These are phyloP conservation scores for Sebastes nivosus DNA, from an alignment of 2,797 vertebrate species.

Conservation along the genomic window DNA sequence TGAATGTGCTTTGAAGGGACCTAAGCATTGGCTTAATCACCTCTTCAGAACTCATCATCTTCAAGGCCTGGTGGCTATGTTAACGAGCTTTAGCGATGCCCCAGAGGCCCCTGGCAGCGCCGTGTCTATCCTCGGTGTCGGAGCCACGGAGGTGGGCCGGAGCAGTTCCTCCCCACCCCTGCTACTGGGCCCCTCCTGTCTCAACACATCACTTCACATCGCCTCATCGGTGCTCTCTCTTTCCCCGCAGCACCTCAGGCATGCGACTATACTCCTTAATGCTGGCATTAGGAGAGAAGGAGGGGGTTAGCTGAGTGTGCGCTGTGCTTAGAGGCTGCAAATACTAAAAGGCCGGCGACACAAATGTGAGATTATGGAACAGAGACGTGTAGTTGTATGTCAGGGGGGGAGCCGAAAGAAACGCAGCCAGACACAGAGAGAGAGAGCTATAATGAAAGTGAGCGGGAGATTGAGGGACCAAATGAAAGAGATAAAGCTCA, in stretches of 20 bases:
- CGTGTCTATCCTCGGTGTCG: conserved; percentile 53
- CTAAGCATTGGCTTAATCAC: conserved; percentile 71
- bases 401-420: conserved; percentile 35
- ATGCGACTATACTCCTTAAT: conserved; percentile 64
- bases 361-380: conserved; percentile 61
- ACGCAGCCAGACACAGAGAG: conserved; percentile 17
- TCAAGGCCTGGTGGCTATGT: conserved; percentile 74
- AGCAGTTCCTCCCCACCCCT: conserved; percentile 51
- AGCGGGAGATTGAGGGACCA: conserved; percentile 61
- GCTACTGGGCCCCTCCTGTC: conserved; percentile 64
- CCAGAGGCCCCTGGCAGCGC: conserved; percentile 41
- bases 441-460: conserved; percentile 49
- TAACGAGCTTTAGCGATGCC: conserved; percentile 69
- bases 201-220: conserved; percentile 70
- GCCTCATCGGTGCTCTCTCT: conserved; percentile 55
- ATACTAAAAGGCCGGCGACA: conserved; percentile 59
- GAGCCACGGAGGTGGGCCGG: conserved; percentile 64
- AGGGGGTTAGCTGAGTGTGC: conserved; percentile 52
- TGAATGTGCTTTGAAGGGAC: conserved; percentile 53
- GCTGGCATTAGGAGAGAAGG: conserved; percentile 59
- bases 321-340: conserved; percentile 48
- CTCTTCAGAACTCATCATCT: conserved; percentile 76
- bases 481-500: conserved; percentile 73
- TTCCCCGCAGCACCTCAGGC: conserved; percentile 63
- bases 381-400: conserved; percentile 54